phyloP scores from a whole-genome alignment of 1,140 invertebrate species.

The Anthonomus grandis region DNA sequence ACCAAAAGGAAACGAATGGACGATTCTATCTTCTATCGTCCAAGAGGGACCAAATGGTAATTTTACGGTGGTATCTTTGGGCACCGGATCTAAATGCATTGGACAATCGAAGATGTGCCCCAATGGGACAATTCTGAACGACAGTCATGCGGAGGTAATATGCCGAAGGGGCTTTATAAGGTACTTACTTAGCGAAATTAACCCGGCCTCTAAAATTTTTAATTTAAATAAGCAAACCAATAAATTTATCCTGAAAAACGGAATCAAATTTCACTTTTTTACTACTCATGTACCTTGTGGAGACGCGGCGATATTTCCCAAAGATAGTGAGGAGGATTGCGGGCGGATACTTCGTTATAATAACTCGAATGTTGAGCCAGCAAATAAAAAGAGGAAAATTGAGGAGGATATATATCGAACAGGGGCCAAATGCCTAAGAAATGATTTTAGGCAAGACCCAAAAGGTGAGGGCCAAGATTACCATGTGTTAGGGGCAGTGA shows the following conservation, averaged over 20 bases:
- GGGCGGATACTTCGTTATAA: constrained; percentile 15
- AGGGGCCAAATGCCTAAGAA: constrained; percentile 79
- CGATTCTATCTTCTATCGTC: constrained; percentile 72
- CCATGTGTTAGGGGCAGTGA: constrained; percentile 69
- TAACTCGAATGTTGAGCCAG: constrained; percentile 29
- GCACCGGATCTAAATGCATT: constrained; percentile 89
- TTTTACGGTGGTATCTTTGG: constrained; percentile 71
- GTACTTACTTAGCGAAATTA: constrained; percentile 69
- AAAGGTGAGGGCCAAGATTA: constrained; percentile 59
- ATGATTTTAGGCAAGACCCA: constrained; percentile 54
- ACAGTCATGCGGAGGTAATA: constrained; percentile 90
- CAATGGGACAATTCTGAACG: constrained; percentile 72
- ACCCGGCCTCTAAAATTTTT: constrained; percentile 47
- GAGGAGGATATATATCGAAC: constrained; percentile 71
- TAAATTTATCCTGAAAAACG: constrained; percentile 55
- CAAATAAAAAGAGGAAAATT: constrained; percentile 44
- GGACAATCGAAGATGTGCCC: constrained; percentile 66
- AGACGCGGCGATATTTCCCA: constrained; percentile 86
- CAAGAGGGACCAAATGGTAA: constrained; percentile 48
- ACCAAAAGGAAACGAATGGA: constrained; percentile 72
- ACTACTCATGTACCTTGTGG: constrained; percentile 88
- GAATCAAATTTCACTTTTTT: constrained; percentile 79
- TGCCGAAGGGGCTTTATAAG: constrained; percentile 76
- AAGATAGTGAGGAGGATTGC: constrained; percentile 45
- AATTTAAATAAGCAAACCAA: constrained; percentile 36